Conservation (phyloP, 30 jellyfish, hydroid and myxozoan genomes). For the Cassiopea andromeda region DNA sequence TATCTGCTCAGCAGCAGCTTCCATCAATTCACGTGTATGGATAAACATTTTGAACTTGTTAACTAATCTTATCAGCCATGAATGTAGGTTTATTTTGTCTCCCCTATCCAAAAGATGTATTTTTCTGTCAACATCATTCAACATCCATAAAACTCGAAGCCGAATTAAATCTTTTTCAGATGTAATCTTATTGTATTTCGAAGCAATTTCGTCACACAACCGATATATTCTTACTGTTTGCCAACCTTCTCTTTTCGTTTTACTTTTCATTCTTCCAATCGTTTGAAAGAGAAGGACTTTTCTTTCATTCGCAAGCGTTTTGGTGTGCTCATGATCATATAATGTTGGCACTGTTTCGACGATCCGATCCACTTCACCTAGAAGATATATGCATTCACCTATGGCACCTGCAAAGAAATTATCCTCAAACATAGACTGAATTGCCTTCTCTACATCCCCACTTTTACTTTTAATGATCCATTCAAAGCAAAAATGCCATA, state of each 20-base stretch:
- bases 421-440: slow-evolving; percentile 2
- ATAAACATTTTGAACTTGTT: background rate
- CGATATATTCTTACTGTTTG: background rate
- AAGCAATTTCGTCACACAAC: slow-evolving; percentile 21
- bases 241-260: slow-evolving; percentile 7
- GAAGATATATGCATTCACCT: slow-evolving; percentile 37
- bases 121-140: slow-evolving; percentile 27
- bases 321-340: slow-evolving; percentile 34
- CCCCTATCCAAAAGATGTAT: slow-evolving; percentile 15
- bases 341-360: slow-evolving; percentile 54
- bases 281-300: slow-evolving; percentile 3
- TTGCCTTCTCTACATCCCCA: slow-evolving; percentile 39
- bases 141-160: slow-evolving; percentile 41
- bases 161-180: slow-evolving; percentile 48
- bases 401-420: slow-evolving; percentile 42
- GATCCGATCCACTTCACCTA: slow-evolving; percentile 52
- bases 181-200: slow-evolving; percentile 7
- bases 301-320: slow-evolving; percentile 26
- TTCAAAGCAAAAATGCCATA: slow-evolving; percentile 65
- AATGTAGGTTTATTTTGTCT: background rate
- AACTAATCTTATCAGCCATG: slow-evolving; percentile 38
- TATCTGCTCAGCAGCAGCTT: slow-evolving; percentile 24
- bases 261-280: slow-evolving; percentile 20
- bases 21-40: slow-evolving; percentile 34
- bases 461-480: slow-evolving; percentile 41